These are phyloP conservation scores for Carassius carassius DNA, from an alignment of 2,113 vertebrate species.

Conservation along the genomic window DNA sequence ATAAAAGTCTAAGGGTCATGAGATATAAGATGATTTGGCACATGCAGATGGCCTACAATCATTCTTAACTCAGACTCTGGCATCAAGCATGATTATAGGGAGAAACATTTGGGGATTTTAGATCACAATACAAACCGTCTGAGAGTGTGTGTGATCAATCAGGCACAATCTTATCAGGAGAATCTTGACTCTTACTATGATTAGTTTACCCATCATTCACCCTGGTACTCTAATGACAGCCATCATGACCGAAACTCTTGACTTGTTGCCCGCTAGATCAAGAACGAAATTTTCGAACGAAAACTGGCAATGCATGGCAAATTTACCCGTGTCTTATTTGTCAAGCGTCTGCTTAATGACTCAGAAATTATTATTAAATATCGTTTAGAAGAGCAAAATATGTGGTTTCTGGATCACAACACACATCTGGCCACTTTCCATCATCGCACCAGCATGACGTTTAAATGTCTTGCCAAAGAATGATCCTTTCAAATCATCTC, in stretches of 20 bases:
- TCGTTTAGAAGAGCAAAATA: neutral
- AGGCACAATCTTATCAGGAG: neutral
- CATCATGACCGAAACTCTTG: neutral
- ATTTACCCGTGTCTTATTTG: neutral
- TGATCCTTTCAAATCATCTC: slow-evolving; percentile 18
- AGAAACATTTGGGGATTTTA: neutral
- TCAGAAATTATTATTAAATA: neutral
- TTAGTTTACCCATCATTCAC: neutral
- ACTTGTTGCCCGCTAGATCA: neutral
- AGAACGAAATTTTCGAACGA: neutral
- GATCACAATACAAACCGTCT: neutral
- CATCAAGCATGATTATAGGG: slow-evolving; percentile 33
- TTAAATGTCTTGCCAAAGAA: slow-evolving; percentile 46
- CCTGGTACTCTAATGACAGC: neutral
- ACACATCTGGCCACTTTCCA: neutral
- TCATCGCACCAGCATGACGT: slow-evolving; percentile 47
- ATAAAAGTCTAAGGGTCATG: slow-evolving; percentile 67
- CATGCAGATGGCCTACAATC: neutral
- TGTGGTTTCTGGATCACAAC: neutral
- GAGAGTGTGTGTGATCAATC: neutral
- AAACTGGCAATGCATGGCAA: neutral
- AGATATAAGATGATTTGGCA: slow-evolving; percentile 58
- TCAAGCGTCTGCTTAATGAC: neutral
- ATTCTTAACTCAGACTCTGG: slow-evolving; percentile 62
- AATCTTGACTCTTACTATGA: neutral